Conservation (phyloP, 2,797 vertebrate genomes). For the Macrochelys suwanniensis region DNA sequence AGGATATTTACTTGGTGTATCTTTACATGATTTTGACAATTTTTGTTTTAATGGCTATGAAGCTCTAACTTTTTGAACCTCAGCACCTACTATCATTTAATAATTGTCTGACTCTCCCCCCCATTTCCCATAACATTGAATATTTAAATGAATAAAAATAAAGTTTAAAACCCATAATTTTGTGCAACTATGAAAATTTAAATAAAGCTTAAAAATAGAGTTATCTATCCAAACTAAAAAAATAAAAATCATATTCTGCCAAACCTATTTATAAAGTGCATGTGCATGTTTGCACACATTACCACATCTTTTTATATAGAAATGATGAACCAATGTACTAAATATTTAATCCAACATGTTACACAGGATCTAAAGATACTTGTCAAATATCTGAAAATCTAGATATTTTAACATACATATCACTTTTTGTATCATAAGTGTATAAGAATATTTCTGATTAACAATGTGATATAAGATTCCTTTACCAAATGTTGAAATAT, state of each 20-base stretch:
- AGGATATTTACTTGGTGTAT: too few species aligned
- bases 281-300: accelerated
- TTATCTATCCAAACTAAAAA: too few species aligned
- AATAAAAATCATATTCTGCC: neutral
- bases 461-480: accelerated
- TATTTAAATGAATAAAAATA: too few species aligned
- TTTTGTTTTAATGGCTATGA: too few species aligned
- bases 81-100: too few species aligned
- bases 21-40: too few species aligned
- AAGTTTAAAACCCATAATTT: too few species aligned
- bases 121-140: too few species aligned
- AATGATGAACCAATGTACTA: accelerated
- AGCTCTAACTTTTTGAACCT: too few species aligned
- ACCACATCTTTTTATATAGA: neutral
- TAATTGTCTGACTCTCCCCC: too few species aligned
- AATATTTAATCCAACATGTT: neutral
- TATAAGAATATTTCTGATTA: neutral
- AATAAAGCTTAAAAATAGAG: too few species aligned
- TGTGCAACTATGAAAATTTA: too few species aligned
- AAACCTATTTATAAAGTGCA: neutral
- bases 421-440: neutral
- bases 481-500: neutral
- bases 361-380: neutral
- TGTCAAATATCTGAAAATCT: neutral
- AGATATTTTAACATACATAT: neutral